Evolutionary conservation across 2,888 invertebrate species (phyloP), one percentile per base, ranked within the genome.

Genomic region (Desoria tigrina): DNA sequence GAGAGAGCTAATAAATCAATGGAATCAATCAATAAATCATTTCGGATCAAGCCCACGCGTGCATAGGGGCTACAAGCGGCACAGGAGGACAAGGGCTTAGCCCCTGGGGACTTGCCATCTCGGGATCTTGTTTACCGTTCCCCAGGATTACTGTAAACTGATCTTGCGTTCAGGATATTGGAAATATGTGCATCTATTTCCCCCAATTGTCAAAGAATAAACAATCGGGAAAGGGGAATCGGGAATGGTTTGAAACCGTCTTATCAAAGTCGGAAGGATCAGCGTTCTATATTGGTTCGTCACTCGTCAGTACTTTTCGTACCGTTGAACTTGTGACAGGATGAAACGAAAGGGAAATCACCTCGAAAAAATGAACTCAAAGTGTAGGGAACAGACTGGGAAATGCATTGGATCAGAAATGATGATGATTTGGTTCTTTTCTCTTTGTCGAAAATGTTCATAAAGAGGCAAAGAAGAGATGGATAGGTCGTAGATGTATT

Each of bases 21-120:
- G 58, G 45, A 65, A 62, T 62, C 65, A 65, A 68, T 68, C 68
- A 68, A 68, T 68, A 64, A 65, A 68, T 68, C 68, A 68, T 68
- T 57, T 57, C 56, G 45, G 55, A 54, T 61, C 50, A 21, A 49
- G 18, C 9, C 11, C 50, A 61, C 18, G 51, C 39, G 39, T 23
- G 50, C 51, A 51, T 50, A 39, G 49, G 42, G 37, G 50, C 23
- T 26, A 42, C 57, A 57, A 45, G 59, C 45, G 23, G 49, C 24
- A 32, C 26, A 42, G 42, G 24, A 42, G 26, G 39, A 9, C 9
- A 39, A 16, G 39, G 39, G 39, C 16, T 16, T 39, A 16, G 39
- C 39, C 39, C 16, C 39, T 39, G 39, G 39, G 39, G 39, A 39
- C 16, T 9, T n/a, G n/a, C n/a, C n/a, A n/a, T n/a, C n/a, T n/a